Evolutionary conservation across 2,113 vertebrate species (phyloP), one percentile per base, ranked within the genome.

Genomic region (Zootoca vivipara): DNA sequence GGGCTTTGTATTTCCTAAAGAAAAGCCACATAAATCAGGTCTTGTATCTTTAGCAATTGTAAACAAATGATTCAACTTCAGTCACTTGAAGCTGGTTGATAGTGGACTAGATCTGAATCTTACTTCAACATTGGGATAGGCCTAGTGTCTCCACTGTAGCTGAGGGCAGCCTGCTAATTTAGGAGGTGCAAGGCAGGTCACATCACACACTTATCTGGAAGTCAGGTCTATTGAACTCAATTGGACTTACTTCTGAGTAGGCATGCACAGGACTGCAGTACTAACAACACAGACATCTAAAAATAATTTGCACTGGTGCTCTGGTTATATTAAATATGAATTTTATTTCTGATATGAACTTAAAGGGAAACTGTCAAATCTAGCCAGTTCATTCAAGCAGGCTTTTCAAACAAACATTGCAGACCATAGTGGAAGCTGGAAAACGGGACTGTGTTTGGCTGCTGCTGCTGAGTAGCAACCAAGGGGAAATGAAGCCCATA

Each of bases 1-100:
- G 30, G 46, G 2, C 4, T 90, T 15, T 42, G 0, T 0, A 3
- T 72, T 74, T 28, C 35, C 73, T 40, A 0, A 0, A 87, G 77
- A 85, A 6, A 84, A 0, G 75, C 0, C 5, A 18, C 58, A 56
- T 1, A 85, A 15, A 13, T 70, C 78, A 67, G 40, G 82, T 74
- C 22, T 62, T 85, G 74, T 70, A 2, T 24, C 77, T 73, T 88
- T 0, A 88, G 16, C 0, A 0, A 86, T 9, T 77, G 77, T 79
- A 85, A 67, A 35, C n/a, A 42, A 1, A 38, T 12, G 46, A 52
- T 52, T 52, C 46, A 52, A 24, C 18, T 67, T 67, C 64, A 67
- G 22, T 22, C 67, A 69, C 26, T 30, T 69, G 26, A 69, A 69
- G 22, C 26, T 30, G 67, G 5, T 24, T 69, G 67, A 69, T 3